A percentile compares a stretch with the other conserved stretches of the same genome.
phyloP scores from a whole-genome alignment of 2,113 vertebrate species.

The Notarius quadriscutis region DNA sequence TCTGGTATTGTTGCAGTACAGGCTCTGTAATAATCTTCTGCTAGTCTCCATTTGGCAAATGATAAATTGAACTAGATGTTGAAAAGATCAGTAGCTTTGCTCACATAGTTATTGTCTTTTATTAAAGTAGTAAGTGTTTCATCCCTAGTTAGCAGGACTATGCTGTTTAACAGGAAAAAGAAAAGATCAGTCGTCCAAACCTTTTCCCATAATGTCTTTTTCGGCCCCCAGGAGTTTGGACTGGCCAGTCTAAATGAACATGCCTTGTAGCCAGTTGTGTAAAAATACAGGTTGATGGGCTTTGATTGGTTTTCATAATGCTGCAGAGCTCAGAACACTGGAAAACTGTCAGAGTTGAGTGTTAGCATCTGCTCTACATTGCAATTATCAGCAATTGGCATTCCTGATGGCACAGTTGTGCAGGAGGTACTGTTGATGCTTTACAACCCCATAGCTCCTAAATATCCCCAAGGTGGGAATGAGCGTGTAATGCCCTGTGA shows the following conservation, averaged over 20 bases:
- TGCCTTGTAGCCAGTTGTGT: constrained; percentile 23
- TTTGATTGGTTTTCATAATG: constrained; percentile 15
- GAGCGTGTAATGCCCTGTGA: background rate
- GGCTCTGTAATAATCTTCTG: background rate
- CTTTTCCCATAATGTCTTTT: background rate
- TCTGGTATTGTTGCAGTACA: background rate
- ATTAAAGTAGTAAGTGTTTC: constrained; percentile 20
- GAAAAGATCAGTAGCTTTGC: background rate
- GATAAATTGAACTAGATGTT: background rate
- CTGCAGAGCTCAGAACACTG: constrained; percentile 24
- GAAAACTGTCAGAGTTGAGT: constrained; percentile 14
- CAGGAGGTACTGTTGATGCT: background rate
- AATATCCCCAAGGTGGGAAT: background rate
- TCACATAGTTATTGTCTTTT: background rate
- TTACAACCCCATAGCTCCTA: background rate
- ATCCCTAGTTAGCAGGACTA: background rate
- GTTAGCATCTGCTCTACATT: constrained; percentile 11
- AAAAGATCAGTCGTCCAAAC: constrained; percentile 8
- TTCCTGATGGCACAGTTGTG: background rate
- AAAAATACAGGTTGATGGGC: constrained; percentile 11
- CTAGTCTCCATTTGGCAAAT: constrained; percentile 1
- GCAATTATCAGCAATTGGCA: constrained; percentile 27
- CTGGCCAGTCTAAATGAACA: constrained; percentile 11
- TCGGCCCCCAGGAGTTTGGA: constrained; percentile 31
- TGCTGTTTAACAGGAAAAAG: background rate